Base-by-base conservation (phyloP, 2,888 invertebrate genomes). In the Cistogaster globosa region DNA sequence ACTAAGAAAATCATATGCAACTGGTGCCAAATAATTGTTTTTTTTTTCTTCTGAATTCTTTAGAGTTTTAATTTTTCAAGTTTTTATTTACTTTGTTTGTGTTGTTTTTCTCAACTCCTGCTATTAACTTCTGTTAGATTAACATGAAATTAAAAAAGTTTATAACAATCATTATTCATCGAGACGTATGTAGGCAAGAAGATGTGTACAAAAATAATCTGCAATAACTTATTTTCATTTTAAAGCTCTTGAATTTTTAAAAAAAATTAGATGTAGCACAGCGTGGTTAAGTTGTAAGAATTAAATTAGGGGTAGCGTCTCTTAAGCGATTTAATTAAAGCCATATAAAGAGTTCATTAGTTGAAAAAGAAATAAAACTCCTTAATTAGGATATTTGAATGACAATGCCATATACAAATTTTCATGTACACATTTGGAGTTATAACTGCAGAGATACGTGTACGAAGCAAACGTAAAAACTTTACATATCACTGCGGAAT, bases 81-180 rank as follows among this genome's bases (percentile, higher is more conserved):
- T 42, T 58, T 42, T 57, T 51, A n/a, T 11, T 32, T 55, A 63
- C 22, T 36, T 65, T 42, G 42, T 42, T 42, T 11, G 8, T 42
- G 12, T 36, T 65, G 63, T 58, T 63, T 45, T 76, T 67, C 20
- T 76, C 42, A 85, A 65, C 48, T 67, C 48, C 38, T 75, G 76
- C 79, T 58, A 82, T 84, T 80, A 74, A 65, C 79, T 79, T 80
- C 77, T 74, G 53, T 58, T 69, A 80, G 72, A 86, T 86, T 87
- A 86, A 81, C 87, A 86, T 84, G 81, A 88, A 85, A 87, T 88
- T 88, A 88, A 87, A 87, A 88, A 88, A 88, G 86, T 87, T 88
- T 87, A 58, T 20, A 22, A 14, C 45, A 63, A 68, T 75, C 79
- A 72, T 85, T 82, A 75, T 82, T 79, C 67, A 71, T 68, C 67